Base-by-base conservation (phyloP, 2,797 vertebrate species). In the Rhinella marina region DNA sequence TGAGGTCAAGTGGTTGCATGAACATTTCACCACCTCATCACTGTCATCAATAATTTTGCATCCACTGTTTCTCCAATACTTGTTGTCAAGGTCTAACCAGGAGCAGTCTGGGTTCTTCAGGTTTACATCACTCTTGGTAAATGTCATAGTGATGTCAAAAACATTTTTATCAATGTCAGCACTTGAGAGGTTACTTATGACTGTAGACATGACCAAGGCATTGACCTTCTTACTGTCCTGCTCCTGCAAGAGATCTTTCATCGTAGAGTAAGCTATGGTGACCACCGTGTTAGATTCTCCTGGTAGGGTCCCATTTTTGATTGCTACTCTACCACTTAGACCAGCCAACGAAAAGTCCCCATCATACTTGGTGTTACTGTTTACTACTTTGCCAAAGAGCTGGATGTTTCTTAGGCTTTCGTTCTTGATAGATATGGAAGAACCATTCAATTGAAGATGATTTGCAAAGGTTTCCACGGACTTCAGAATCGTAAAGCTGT, bases 21-120 rank as follows among this genome's bases (percentile, higher is more conserved):
- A 7, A 1, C 95, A 96, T 2, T 89, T 88, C 32, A 91, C 91
- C 0, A 5, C 41, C 2, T 4, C 2, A n/a, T 13, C 11, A 5
- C 1, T 23, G 14, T 91, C 90, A 0, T 13, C 0, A 0, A n/a
- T 87, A 0, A 41, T 0, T 0, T 0, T 0, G 66, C 95, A 95
- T 0, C 41, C 83, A 0, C 23, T 7, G 0, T 54, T 57, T 0
- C 92, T 93, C 95, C 95, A 95, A 9, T 14, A 16, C 13, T 56
- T 12, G 0, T 64, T 90, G 81, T 89, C 90, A 23, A 88, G 84
- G 80, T 94, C 92, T 94, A 94, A 95, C n/a, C 90, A 94, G 0
- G 92, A 92, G 0, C 94, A 96, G 10, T 83, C 48, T 11, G 88
- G 84, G 0, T 14, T 16, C 14, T 11, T 12, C 21, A 82, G n/a